These are phyloP conservation scores for Julus scandinavius DNA, from an alignment of 2,888 invertebrate genomes.

Conservation along the genomic window DNA sequence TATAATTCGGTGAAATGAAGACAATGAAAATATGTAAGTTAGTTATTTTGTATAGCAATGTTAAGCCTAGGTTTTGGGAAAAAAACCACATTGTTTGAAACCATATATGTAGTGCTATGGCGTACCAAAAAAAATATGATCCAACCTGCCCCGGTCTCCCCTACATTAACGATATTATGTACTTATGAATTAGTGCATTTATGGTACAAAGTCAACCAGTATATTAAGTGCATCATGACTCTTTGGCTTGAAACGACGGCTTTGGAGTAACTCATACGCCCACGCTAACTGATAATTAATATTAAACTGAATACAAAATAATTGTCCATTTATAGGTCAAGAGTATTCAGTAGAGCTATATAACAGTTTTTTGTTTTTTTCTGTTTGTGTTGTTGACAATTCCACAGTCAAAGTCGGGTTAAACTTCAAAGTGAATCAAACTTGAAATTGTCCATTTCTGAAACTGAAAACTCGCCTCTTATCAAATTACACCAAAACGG, in stretches of 20 bases:
- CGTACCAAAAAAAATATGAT: no score
- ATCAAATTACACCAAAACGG: not conserved
- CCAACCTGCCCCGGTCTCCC: no score
- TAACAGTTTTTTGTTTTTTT: not conserved
- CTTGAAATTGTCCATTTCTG: not conserved
- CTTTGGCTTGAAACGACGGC: not conserved
- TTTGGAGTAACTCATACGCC: not conserved
- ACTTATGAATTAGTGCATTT: not conserved
- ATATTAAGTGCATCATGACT: not conserved
- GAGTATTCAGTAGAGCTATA: not conserved
- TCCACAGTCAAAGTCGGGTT: not conserved
- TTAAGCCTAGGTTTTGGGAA: no score
- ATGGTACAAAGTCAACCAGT: not conserved
- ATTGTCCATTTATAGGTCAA: not conserved
- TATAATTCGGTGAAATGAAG: no score
- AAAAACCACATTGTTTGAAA: no score
- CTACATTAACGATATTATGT: not conserved
- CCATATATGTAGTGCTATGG: no score
- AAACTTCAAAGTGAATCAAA: not conserved
- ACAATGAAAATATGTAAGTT: no score
- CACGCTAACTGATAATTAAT: not conserved
- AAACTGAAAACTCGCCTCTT: not conserved
- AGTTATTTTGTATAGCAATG: no score
- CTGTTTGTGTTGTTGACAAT: constrained; percentile 16
- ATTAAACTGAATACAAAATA: not conserved